Percentiles rank a stretch among this genome's conserved stretches.
Evolutionary conservation across 23 tunicate genomes (phyloP).

Genomic region (Ciona savignyi): DNA sequence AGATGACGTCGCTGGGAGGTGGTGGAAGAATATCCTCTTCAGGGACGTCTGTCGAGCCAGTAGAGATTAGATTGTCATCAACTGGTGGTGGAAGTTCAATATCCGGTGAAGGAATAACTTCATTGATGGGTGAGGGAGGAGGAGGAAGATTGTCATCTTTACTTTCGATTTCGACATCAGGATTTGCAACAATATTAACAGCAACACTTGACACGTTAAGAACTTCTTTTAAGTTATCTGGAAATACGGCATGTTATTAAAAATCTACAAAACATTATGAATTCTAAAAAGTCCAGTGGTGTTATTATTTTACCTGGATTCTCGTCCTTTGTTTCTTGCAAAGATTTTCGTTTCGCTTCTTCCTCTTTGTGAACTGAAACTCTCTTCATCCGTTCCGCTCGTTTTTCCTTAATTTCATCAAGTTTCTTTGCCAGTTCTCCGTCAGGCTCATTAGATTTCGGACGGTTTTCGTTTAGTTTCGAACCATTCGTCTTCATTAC

Average conservation of each 20-base stretch:
- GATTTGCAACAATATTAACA: no score
- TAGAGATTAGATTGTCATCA: not conserved
- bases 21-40: not conserved
- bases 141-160: not conserved
- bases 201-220: no score
- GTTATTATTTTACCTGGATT: no score
- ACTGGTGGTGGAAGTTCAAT: not conserved
- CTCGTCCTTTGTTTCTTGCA: slow-evolving; percentile 3
- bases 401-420: slow-evolving; percentile 17
- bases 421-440: slow-evolving; percentile 23
- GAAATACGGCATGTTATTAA: no score
- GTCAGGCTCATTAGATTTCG: slow-evolving; percentile 5
- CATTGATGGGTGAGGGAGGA: not conserved
- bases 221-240: no score
- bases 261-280: no score
- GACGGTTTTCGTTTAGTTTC: not conserved
- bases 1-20: not conserved
- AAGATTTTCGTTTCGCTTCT: slow-evolving; percentile 10
- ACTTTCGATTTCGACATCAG: no score
- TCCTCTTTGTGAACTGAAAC: slow-evolving; percentile 12
- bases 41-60: no score
- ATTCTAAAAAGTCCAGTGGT: no score
- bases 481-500: slow-evolving; percentile 25
- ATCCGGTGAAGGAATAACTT: not conserved
- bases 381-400: slow-evolving; percentile 1